Conservation (phyloP, 2,113 vertebrate genomes). For the Mustelus asterias region DNA sequence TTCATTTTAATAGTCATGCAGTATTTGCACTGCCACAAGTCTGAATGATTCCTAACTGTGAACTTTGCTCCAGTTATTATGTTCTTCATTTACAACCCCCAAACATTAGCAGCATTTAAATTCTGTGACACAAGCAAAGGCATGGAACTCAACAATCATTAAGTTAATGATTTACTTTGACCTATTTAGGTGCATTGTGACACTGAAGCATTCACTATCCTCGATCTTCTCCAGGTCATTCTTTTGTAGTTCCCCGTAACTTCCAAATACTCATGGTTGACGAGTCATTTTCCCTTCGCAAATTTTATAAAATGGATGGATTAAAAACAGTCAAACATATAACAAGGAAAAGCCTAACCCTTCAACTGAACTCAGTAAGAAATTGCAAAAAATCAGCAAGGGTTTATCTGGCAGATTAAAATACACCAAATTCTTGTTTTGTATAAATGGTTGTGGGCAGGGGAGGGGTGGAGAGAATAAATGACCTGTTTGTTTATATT, state of each 20-base stretch:
- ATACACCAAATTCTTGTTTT: not conserved
- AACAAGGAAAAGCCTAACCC: not conserved
- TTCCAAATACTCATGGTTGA: not conserved
- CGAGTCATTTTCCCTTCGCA: not conserved
- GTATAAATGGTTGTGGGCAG: not conserved
- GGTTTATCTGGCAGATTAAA: not conserved
- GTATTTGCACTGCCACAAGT: conserved; percentile 36
- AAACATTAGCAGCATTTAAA: not conserved
- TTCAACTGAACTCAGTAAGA: not conserved
- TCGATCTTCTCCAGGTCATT: not conserved
- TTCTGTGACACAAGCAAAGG: not conserved
- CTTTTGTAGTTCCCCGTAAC: not conserved
- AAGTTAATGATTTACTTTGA: conserved; percentile 12
- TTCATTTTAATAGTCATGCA: conserved; percentile 15
- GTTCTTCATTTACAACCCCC: conserved; percentile 7
- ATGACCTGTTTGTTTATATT: not conserved
- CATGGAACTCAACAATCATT: not conserved
- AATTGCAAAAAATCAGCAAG: not conserved
- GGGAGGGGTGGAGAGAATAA: not conserved
- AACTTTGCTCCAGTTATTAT: conserved; percentile 43
- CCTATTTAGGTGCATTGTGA: not conserved
- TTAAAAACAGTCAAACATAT: not conserved
- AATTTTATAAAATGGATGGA: not conserved
- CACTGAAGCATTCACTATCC: not conserved
- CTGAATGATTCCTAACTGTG: conserved; percentile 46